Evolutionary conservation across 2,113 vertebrate genomes (phyloP).

Genomic region (Leiothrix lutea): DNA sequence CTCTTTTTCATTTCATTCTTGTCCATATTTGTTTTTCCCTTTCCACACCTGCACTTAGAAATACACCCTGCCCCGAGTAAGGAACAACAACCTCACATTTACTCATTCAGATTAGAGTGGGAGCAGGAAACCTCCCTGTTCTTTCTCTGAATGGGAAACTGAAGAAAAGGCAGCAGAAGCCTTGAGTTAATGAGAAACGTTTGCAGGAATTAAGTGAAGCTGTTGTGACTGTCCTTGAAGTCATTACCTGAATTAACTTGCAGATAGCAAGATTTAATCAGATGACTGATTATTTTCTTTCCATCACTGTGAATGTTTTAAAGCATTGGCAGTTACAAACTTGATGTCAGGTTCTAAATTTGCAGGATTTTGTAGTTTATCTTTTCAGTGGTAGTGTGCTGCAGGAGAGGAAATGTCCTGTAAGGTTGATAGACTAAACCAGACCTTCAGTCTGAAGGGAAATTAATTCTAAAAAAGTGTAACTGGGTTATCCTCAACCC

Average conservation of each 20-base stretch:
- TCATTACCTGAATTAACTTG: background rate
- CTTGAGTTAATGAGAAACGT: background rate
- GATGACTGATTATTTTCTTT: background rate
- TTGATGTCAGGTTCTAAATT: background rate
- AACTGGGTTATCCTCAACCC: background rate
- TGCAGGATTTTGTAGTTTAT: background rate
- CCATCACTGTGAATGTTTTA: background rate
- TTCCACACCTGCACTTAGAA: background rate
- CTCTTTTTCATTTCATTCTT: background rate
- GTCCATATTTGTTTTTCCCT: background rate
- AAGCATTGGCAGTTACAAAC: background rate
- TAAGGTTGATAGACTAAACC: background rate
- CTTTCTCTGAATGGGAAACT: background rate
- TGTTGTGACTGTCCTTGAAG: background rate
- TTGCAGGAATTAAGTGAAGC: background rate
- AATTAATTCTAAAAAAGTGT: background rate
- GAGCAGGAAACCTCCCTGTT: background rate
- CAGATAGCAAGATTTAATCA: background rate
- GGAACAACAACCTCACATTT: background rate
- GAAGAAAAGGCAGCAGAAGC: background rate
- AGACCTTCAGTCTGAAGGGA: background rate
- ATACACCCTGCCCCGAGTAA: rapidly evolving
- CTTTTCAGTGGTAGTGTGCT: background rate
- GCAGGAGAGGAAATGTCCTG: background rate
- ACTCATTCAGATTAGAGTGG: background rate